Evolutionary conservation across 1,140 invertebrate species (phyloP).

Genomic region (Drosophila ogumai): DNA sequence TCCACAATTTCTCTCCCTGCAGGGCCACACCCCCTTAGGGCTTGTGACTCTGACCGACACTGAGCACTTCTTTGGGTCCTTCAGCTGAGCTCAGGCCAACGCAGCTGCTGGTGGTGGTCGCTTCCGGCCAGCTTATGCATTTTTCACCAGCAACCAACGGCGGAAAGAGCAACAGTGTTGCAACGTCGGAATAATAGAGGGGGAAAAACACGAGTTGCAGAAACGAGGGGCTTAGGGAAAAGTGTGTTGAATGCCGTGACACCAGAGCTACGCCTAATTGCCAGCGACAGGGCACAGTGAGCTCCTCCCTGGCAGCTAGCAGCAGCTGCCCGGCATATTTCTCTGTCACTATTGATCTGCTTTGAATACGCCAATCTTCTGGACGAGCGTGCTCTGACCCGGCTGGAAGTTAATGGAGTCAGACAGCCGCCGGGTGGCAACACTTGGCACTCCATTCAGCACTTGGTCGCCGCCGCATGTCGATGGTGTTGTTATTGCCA

Average conservation of each 20-base stretch:
- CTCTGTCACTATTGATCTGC: constrained; percentile 34
- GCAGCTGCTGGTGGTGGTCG: constrained; percentile 66
- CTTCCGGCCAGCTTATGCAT: constrained; percentile 69
- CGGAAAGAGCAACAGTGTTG: constrained; percentile 45
- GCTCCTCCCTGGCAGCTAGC: not conserved
- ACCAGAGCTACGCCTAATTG: constrained; percentile 70
- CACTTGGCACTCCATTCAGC: constrained; percentile 34
- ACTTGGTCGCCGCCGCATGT: constrained; percentile 5
- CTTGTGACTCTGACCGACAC: not conserved
- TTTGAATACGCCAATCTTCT: constrained; percentile 52
- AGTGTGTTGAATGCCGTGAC: constrained; percentile 53
- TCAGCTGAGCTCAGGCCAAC: constrained; percentile 50
- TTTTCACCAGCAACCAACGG: constrained; percentile 54
- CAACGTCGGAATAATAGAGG: constrained; percentile 18
- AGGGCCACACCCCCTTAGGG: not conserved
- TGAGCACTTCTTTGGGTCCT: constrained; percentile 36
- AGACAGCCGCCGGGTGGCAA: constrained; percentile 42
- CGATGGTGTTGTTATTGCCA: constrained; percentile 35
- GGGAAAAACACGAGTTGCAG: constrained; percentile 7
- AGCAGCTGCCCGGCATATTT: constrained; percentile 14
- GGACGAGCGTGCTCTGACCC: not conserved
- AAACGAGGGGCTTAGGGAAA: constrained; percentile 43
- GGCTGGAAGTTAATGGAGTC: constrained; percentile 56
- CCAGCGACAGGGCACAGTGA: constrained; percentile 43
- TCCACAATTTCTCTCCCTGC: constrained; percentile 2